These are phyloP conservation scores for Eupithecia dodoneata DNA, from an alignment of 2,888 invertebrate species.

Conservation along the genomic window DNA sequence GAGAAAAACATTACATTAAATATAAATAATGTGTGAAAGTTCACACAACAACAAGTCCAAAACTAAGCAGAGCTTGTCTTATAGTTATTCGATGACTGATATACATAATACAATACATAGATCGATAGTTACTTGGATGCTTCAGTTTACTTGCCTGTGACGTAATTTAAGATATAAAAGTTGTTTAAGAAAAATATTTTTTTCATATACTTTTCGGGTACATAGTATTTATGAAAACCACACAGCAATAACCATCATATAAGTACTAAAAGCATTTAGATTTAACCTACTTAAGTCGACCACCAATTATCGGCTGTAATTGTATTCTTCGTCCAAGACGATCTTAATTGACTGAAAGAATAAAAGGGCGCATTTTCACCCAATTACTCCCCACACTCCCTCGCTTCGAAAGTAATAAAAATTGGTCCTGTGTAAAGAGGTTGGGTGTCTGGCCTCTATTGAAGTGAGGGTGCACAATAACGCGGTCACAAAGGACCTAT, in stretches of 20 bases:
- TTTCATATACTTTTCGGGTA: not conserved
- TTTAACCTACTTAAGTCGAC: not conserved
- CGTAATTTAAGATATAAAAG: too few relatives aligned
- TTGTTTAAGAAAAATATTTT: too few relatives aligned
- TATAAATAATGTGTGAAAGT: too few relatives aligned
- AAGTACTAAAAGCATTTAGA: not conserved
- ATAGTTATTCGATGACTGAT: too few relatives aligned
- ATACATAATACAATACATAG: too few relatives aligned
- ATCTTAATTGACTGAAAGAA: constrained; percentile 12
- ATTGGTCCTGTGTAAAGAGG: constrained; percentile 54
- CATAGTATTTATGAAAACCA: not conserved
- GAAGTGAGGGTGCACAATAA: constrained; percentile 59
- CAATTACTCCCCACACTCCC: constrained; percentile 34
- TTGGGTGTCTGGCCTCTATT: constrained; percentile 51
- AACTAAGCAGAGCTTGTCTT: too few relatives aligned
- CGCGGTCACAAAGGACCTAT: constrained; percentile 59
- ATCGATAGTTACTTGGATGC: too few relatives aligned
- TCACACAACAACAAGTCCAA: too few relatives aligned
- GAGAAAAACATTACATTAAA: not conserved
- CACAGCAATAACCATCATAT: not conserved
- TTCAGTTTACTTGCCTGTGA: too few relatives aligned
- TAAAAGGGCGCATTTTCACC: constrained; percentile 24
- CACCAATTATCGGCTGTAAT: not conserved
- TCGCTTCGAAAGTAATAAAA: constrained; percentile 47
- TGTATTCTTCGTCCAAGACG: not conserved